Evolutionary conservation across 2,113 vertebrate genomes (phyloP).

Genomic region (Bungarus multicinctus): DNA sequence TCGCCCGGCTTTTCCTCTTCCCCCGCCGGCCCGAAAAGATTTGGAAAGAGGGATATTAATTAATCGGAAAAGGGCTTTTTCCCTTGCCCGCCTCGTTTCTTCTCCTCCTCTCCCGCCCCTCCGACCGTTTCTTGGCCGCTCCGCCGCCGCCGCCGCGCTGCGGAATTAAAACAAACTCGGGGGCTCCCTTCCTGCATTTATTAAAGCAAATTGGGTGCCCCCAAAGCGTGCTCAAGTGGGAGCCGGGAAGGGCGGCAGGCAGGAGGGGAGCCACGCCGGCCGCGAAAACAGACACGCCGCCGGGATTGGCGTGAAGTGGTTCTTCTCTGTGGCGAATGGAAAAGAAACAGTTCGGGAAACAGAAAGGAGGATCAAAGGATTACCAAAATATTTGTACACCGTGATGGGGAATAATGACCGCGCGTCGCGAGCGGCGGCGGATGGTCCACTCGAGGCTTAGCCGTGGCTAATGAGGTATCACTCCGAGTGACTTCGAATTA

Average conservation of each 20-base stretch:
- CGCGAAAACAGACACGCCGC: slow-evolving; percentile 73
- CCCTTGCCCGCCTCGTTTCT: rapidly evolving
- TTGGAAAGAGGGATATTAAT: neutral
- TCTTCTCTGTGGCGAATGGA: slow-evolving; percentile 76
- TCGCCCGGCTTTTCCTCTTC: neutral
- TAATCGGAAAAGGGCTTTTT: neutral
- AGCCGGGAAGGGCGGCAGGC: neutral
- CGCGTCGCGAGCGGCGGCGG: slow-evolving; percentile 77
- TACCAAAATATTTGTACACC: slow-evolving; percentile 99
- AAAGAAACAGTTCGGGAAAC: slow-evolving; percentile 80
- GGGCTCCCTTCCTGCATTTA: slow-evolving; percentile 46
- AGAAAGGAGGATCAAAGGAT: slow-evolving; percentile 85
- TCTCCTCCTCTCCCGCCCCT: neutral
- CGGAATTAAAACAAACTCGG: neutral
- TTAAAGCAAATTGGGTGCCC: slow-evolving; percentile 46
- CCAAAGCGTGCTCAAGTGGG: slow-evolving; percentile 64
- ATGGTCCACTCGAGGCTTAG: slow-evolving; percentile 81
- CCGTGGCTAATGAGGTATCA: slow-evolving; percentile 73
- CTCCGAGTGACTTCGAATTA: slow-evolving; percentile 73
- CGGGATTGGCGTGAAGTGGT: slow-evolving; percentile 85
- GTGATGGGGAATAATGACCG: slow-evolving; percentile 98
- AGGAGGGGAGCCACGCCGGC: neutral
- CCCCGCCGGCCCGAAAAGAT: neutral
- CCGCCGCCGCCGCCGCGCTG: neutral
- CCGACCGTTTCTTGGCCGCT: neutral